Evolutionary conservation across 2,113 vertebrate genomes (phyloP), one percentile per base, ranked within the genome.

Genomic region (Crotalus helleri): DNA sequence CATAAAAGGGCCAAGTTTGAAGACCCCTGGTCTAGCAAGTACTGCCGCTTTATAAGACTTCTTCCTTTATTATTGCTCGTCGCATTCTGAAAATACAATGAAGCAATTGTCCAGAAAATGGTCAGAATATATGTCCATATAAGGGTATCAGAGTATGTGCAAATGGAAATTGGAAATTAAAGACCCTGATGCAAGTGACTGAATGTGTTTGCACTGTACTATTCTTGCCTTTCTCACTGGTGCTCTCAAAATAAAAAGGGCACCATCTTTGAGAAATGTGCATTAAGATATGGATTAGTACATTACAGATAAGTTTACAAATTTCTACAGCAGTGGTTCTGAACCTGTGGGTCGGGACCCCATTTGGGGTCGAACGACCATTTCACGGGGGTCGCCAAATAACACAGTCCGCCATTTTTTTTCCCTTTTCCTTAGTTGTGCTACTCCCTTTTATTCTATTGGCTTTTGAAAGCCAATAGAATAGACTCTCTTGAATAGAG

Each of bases 141-240:
- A 87, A 61, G 44, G 29, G n/a, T 51, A 19, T 55, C 49, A 54
- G 46, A 53, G 61, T n/a, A 26, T 58, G 23, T 91, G 29, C 0
- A 0, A 51, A 0, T 93, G 74, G 87, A 5, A 0, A 0, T 0
- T 90, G 51, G 57, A 2, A 0, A 0, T 4, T 7, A 15, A 88
- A 44, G 19, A 13, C 26, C 88, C 64, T 69, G 87, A 21, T 64
- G 91, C 46, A 57, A 90, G 74, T 1, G 85, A 24, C 44, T 13
- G 3, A 2, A 39, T 7, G n/a, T 39, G 33, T 81, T 39, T 39
- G 17, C 33, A 81, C 33, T 81, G 21, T 6, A 81, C 69, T 81
- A 39, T 39, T 81, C 33, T 17, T 3, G 69, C 15, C 69, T 81
- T 81, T n/a, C n/a, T 39, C 69, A 39, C 3, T 39, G 6, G 17